Evolutionary conservation across 1,140 invertebrate genomes (phyloP), one percentile per base, ranked within the genome.

Genomic region (Bombyx mandarina): DNA sequence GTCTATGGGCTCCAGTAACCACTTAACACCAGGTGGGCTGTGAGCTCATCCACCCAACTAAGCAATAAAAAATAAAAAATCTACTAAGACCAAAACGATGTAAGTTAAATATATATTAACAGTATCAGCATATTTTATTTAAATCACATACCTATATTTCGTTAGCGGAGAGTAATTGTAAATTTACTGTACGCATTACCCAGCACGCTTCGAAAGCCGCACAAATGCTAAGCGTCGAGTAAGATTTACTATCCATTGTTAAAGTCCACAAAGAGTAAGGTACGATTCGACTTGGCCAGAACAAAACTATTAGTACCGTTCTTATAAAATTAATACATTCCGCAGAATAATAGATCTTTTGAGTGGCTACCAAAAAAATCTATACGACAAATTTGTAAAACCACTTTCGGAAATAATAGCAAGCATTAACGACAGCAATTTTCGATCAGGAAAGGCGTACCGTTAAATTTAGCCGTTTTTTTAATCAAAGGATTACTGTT

Each of bases 161-260:
- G 26, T 35, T 35, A 35, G 26, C 4, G 26, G 26, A 35, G 26
- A 35, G 26, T 35, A 35, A 35, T 35, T 35, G 26, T 5, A 35
- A 35, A 35, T 35, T 35, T 35, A 35, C 26, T 35, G 26, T 35
- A 35, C 50, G 26, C 22, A 51, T 51, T 26, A 35, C 22, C 18
- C 9, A 26, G 50, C 50, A 51, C n/a, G 50, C 26, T 35, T 35
- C 26, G 26, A 35, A 35, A 61, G 47, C 45, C 50, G 50, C 51
- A 61, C 63, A 58, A 45, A 53, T 45, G 49, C 61, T 58, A 63
- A 62, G 66, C 67, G 67, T 57, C 61, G 63, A 60, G 58, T 58
- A 58, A 77, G 71, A 78, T 76, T 78, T 78, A 78, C 66, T 76
- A 71, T 73, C 67, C 66, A 71, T 75, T 75, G 68, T 78, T 75